phyloP scores from a whole-genome alignment of 2,797 vertebrate species.

The Amphiprion clarkii region DNA sequence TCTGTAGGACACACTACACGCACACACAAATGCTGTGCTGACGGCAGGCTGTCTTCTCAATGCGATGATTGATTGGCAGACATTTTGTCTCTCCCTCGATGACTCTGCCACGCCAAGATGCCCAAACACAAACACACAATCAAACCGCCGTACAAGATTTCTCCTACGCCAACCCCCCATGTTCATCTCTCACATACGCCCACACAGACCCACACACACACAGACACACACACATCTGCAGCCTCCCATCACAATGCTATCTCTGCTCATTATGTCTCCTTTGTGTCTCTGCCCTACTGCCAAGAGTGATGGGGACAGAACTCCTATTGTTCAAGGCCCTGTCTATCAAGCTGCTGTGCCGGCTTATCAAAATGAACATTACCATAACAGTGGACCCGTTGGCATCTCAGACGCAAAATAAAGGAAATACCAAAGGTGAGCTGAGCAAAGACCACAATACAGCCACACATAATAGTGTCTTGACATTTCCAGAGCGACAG shows the following conservation, averaged over 20 bases:
- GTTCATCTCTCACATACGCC: slow-evolving; percentile 17
- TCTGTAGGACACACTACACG: slow-evolving; percentile 26
- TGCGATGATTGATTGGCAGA: slow-evolving; percentile 52
- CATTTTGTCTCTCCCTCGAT: slow-evolving; percentile 41
- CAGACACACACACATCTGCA: slow-evolving; percentile 27
- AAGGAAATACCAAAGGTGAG: slow-evolving; percentile 77
- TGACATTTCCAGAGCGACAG: slow-evolving; percentile 69
- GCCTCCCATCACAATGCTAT: slow-evolving; percentile 70
- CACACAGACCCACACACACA: not conserved
- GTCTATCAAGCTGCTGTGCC: slow-evolving; percentile 65
- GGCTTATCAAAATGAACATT: slow-evolving; percentile 80
- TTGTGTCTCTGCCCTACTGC: slow-evolving; percentile 70
- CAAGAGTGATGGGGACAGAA: slow-evolving; percentile 59
- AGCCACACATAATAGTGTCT: slow-evolving; percentile 62
- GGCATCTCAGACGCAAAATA: slow-evolving; percentile 50
- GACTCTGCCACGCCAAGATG: slow-evolving; percentile 39
- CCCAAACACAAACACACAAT: slow-evolving; percentile 47
- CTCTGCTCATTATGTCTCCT: slow-evolving; percentile 78
- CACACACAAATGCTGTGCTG: not conserved
- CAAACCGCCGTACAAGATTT: slow-evolving; percentile 34
- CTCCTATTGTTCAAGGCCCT: slow-evolving; percentile 65
- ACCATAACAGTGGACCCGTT: slow-evolving; percentile 73
- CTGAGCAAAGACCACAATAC: slow-evolving; percentile 60
- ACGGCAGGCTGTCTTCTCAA: slow-evolving; percentile 41
- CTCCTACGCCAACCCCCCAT: slow-evolving; percentile 14